Base-by-base conservation (phyloP, 1,140 invertebrate genomes). In the Aphelenchoides fujianensis region DNA sequence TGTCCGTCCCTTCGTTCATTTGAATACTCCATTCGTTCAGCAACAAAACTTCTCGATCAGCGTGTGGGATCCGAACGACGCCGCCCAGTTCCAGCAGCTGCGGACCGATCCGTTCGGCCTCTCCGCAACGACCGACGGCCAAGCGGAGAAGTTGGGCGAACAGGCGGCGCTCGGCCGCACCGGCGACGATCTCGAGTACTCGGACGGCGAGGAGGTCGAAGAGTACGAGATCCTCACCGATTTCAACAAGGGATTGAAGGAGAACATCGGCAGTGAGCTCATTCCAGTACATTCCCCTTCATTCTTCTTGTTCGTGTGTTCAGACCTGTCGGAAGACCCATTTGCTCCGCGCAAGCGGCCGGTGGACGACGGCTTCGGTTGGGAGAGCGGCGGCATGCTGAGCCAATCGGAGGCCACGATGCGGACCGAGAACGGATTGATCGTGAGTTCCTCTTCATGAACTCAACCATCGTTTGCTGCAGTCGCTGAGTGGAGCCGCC, bases 1-100 rank as follows among this genome's bases (percentile, higher is more conserved):
- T 59, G 71, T 19, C 12, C 54, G 70, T 31, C 41, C 3, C 7
- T 27, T 9, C 36, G n/a, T n/a, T n/a, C n/a, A n/a, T n/a, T n/a
- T n/a, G n/a, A n/a, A n/a, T n/a, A n/a, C n/a, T n/a, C n/a, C n/a
- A n/a, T n/a, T n/a, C n/a, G n/a, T n/a, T n/a, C 12, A 28, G 23
- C 28, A 78, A 63, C 16, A 55, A 31, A 35, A 35, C 28, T 80
- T 84, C 37, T 55, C 68, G 12, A 84, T 83, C 67, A 83, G 81
- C 9, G 79, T 84, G 16, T 83, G 82, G 82, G 79, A 83, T 74
- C 82, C 82, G 31, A 48, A 68, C 16, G 67, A 61, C 12, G 64
- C 53, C 30, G 27, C 48, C 30, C 31, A 69, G 68, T 74, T 76
- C 23, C 41, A 55, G 30, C 74, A 35, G 28, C 30, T 19, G 16